Evolutionary conservation across 2,113 vertebrate genomes (phyloP).

Genomic region (Myrmophylax atrothorax): DNA sequence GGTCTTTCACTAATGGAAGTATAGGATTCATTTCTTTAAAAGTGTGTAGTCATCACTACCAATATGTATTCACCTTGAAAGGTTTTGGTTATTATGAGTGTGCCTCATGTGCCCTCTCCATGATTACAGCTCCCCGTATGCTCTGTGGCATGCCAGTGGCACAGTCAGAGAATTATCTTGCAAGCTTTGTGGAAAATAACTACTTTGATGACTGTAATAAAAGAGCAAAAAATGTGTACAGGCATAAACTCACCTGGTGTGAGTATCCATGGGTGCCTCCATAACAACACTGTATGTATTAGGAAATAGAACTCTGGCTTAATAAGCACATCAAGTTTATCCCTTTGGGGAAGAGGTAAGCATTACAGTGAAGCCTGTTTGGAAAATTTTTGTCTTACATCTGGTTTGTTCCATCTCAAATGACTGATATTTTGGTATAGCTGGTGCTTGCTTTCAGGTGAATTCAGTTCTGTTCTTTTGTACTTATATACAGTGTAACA

Average conservation of each 20-base stretch:
- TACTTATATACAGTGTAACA: background rate
- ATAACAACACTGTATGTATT: background rate
- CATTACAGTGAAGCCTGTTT: background rate
- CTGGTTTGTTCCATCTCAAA: background rate
- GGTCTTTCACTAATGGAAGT: background rate
- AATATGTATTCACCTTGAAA: background rate
- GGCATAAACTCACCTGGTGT: background rate
- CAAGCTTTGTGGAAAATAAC: background rate
- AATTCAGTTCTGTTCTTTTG: background rate
- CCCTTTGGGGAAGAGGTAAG: background rate
- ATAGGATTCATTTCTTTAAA: background rate
- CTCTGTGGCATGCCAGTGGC: background rate
- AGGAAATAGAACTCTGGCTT: background rate
- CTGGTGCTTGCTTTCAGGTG: background rate
- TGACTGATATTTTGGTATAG: background rate
- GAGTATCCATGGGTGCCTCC: background rate
- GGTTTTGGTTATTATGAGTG: background rate
- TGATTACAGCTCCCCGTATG: background rate
- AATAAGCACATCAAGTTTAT: background rate
- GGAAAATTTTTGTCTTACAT: background rate
- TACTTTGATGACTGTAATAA: background rate
- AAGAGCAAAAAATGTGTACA: background rate
- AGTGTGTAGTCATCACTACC: background rate
- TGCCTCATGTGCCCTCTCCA: background rate
- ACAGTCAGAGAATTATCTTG: background rate